Evolutionary conservation across 2,888 invertebrate species (phyloP), one percentile per base, ranked within the genome.

Genomic region (Brachyptera risi): DNA sequence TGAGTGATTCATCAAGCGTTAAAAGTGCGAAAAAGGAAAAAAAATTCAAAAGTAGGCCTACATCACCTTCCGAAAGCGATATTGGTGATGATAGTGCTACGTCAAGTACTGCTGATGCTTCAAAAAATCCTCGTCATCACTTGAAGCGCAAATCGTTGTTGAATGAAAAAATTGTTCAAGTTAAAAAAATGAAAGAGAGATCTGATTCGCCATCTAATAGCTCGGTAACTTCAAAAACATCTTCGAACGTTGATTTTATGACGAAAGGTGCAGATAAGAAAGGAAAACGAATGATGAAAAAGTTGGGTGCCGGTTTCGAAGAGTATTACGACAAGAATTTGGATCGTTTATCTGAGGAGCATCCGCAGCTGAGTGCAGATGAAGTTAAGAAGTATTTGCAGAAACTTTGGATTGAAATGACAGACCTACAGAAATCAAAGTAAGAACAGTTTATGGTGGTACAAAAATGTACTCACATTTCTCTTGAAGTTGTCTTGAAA

Each of bases 311-410:
- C 17, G 49, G 50, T 15, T 82, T 81, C 63, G 69, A 79, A 13
- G 73, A 79, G 66, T 81, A 79, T 69, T 69, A 78, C 26, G 77
- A 79, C 65, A 65, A 78, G 23, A 76, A 75, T 66, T 77, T 76
- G 67, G 79, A 81, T 66, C 69, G 72, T 21, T 68, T 80, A 11
- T 74, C 78, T 56, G 78, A 79, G 50, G 76, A 80, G 65, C 75
- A 80, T 69, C 80, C 82, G 1, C 74, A 80, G 44, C 71, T 80
- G 7, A 73, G 35, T 37, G 17, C n/a, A 35, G 63, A 66, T 23
- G 65, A 67, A 44, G 57, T 68, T 9, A 65, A 68, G 19, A 65
- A 66, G 37, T 65, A 65, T 44, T 37, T 68, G 56, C 61, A 64
- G 47, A 68, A 65, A 23, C 58, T 64, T 56, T 68, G 68, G 68